phyloP scores from a whole-genome alignment of 2,797 vertebrate species.

The Phrynocephalus vlangalii region DNA sequence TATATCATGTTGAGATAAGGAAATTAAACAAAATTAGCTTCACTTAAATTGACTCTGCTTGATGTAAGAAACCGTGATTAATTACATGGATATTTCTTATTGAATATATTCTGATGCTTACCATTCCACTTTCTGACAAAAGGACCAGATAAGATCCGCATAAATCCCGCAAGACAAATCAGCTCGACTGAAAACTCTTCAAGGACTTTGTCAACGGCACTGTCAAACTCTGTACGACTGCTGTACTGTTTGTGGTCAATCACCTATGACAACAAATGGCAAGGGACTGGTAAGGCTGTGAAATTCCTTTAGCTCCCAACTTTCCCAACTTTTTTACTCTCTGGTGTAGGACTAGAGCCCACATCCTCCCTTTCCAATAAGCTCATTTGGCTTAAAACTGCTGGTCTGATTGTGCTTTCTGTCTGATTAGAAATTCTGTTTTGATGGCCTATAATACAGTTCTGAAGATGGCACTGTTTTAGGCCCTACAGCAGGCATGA shows the following conservation, averaged over 20 bases:
- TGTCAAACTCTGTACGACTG: conserved; percentile 88
- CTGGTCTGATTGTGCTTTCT: not conserved
- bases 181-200: conserved; percentile 88
- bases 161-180: conserved; percentile 95
- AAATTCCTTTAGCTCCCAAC: not conserved
- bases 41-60: not conserved
- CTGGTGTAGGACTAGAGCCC: not conserved
- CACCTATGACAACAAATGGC: conserved; percentile 79
- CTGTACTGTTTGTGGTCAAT: conserved; percentile 92
- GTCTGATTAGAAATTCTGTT: not conserved
- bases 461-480: not conserved
- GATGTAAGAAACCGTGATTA: not conserved
- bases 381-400: not conserved
- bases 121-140: conserved; percentile 96
- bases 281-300: fast-evolving
- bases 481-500: not conserved
- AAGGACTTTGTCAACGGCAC: conserved; percentile 86
- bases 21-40: not conserved
- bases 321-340: not conserved
- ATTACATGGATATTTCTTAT: not conserved
- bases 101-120: conserved; percentile 62
- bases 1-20: not conserved
- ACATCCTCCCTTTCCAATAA: not conserved
- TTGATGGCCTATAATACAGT: not conserved
- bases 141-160: conserved; percentile 92